Evolutionary conservation across 2,113 vertebrate species (phyloP), one percentile per base, ranked within the genome.

Genomic region (Grus americana): DNA sequence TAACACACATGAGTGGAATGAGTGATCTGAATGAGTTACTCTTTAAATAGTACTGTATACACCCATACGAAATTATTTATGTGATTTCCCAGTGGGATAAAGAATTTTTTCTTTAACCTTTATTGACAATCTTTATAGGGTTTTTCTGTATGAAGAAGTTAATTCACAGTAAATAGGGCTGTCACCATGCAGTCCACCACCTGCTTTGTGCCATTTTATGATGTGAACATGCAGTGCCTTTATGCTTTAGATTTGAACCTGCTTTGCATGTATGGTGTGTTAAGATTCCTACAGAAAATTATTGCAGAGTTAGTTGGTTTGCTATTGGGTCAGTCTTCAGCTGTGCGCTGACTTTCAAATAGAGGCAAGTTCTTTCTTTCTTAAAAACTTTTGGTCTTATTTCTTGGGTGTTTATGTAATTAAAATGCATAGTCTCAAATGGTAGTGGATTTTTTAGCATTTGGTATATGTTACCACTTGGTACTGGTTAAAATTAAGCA

Each of bases 301-400:
- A 46, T 46, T 54, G n/a, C 34, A 62, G 17, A 66, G 12, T 79
- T 57, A 34, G 14, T n/a, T 73, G 2, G 0, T 68, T 86, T 68
- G 38, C 40, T 73, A 1, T 70, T 57, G 47, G 32, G 34, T 74
- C 14, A 24, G 81, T 85, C 11, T 34, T 82, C 36, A 90, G 21
- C 55, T 70, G 34, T 36, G 18, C 0, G 0, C 36, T 58, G 38
- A 46, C 46, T 82, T 93, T 40, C 27, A 14, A 23, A 1, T 10
- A 49, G 27, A 72, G 21, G 10, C 59, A 70, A 71, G 30, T 66
- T 76, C 9, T 62, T 68, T 24, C 10, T 67, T 58, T 42, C 38
- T 61, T 47, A 66, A 86, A 81, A 62, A 22, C 10, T 29, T 85
- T 26, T 66, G 8, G 24, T 58, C 38, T 91, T 68, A 42, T 11